A percentile compares a stretch with the other conserved stretches of the same genome.
These are phyloP conservation scores for Drosophila teissieri DNA, from an alignment of 1,140 invertebrate species.

Conservation along the genomic window DNA sequence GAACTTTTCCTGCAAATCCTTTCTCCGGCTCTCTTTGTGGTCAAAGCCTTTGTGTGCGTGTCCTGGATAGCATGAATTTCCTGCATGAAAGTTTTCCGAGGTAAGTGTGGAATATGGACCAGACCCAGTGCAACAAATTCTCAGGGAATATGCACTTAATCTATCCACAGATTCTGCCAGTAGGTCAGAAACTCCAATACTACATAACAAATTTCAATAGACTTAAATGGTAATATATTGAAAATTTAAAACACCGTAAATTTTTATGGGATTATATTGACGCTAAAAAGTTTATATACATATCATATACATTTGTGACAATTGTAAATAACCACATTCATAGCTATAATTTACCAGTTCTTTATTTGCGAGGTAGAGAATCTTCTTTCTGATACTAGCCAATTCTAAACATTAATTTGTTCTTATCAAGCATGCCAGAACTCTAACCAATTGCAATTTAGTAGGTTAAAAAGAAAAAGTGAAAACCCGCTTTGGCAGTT, in stretches of 20 bases:
- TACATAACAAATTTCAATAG: too few species aligned
- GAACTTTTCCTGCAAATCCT: conserved; percentile 33
- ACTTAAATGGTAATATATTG: too few species aligned
- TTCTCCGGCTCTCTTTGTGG: conserved; percentile 29
- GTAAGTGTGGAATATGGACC: conserved; percentile 49
- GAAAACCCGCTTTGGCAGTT: conserved; percentile 18
- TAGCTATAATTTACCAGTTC: too few species aligned
- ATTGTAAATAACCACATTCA: too few species aligned
- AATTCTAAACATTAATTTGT: background rate
- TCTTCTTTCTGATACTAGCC: background rate
- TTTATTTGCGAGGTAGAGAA: background rate
- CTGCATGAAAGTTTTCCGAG: conserved; percentile 29
- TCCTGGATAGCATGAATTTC: conserved; percentile 29
- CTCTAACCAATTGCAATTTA: conserved; percentile 1
- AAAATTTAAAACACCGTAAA: too few species aligned
- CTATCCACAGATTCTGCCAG: background rate
- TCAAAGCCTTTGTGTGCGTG: conserved; percentile 23
- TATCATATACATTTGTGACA: too few species aligned
- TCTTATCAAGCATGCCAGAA: background rate
- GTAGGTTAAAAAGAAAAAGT: conserved; percentile 8
- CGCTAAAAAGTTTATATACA: too few species aligned
- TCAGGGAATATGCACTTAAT: conserved; percentile 8
- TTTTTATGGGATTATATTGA: too few species aligned
- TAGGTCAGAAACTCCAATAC: background rate
- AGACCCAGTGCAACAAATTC: conserved; percentile 38